A percentile compares a stretch with the other conserved stretches of the same genome.
These are phyloP conservation scores for Adelphocoris suturalis DNA, from an alignment of 2,888 invertebrate species.

Conservation along the genomic window DNA sequence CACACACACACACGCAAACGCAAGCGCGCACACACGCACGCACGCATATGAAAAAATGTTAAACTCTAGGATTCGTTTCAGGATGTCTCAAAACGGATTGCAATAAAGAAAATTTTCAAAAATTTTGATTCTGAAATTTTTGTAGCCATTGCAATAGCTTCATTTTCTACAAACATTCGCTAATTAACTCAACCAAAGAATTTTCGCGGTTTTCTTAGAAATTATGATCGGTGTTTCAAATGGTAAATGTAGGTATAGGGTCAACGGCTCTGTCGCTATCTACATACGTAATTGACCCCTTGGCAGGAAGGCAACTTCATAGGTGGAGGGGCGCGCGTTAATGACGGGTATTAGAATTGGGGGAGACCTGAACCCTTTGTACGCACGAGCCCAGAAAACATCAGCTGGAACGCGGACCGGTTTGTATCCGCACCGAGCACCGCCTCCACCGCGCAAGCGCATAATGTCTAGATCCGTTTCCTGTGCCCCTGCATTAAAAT, in stretches of 20 bases:
- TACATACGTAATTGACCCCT: slow-evolving; percentile 43
- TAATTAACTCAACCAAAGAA: too few relatives aligned
- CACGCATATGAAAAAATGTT: too few relatives aligned
- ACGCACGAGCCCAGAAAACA: slow-evolving; percentile 27
- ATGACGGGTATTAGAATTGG: slow-evolving; percentile 47
- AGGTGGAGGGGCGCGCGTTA: neutral
- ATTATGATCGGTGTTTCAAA: slow-evolving; percentile 8
- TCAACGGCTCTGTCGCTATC: neutral
- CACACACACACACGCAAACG: too few relatives aligned
- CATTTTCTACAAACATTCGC: too few relatives aligned
- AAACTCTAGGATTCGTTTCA: too few relatives aligned
- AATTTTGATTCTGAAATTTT: too few relatives aligned
- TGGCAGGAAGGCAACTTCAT: slow-evolving; percentile 16
- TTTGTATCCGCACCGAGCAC: too few relatives aligned
- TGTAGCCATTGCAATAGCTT: too few relatives aligned
- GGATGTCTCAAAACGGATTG: too few relatives aligned
- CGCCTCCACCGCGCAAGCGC: neutral
- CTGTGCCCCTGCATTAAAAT: slow-evolving; percentile 16
- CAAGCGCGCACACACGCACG: too few relatives aligned
- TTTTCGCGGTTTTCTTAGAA: too few relatives aligned
- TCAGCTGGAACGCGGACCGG: neutral
- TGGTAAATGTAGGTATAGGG: neutral
- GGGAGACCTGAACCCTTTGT: neutral
- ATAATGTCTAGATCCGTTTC: neutral
- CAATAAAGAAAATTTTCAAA: too few relatives aligned